These are phyloP conservation scores for Ferrisia virgata DNA, from an alignment of 2,888 invertebrate genomes.

Conservation along the genomic window DNA sequence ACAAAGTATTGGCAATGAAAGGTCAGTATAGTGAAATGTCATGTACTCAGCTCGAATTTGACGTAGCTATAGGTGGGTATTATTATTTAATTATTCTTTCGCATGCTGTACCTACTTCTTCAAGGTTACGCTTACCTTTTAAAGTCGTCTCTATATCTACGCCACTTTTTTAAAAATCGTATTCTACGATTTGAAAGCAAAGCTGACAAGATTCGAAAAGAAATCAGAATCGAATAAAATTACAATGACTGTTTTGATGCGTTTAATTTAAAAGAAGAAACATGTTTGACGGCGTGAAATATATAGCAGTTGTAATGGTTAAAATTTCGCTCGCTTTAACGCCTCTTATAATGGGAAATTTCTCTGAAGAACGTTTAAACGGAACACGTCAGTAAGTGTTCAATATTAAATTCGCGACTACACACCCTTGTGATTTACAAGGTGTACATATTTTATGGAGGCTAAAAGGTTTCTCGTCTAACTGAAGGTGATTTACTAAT, in stretches of 20 bases:
- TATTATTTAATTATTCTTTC: constrained; percentile 24
- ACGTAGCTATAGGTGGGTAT: not conserved
- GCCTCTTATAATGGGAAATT: not conserved
- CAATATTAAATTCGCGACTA: not conserved
- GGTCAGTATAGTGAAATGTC: constrained; percentile 11
- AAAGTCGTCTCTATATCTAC: not conserved
- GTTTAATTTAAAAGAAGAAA: not conserved
- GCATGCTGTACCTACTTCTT: not conserved
- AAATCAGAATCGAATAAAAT: not conserved
- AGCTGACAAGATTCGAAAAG: not conserved
- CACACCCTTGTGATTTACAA: constrained; percentile 4
- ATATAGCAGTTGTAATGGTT: not conserved
- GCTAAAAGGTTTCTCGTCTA: constrained; percentile 4
- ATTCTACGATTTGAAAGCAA: not conserved
- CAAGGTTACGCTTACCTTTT: constrained; percentile 3
- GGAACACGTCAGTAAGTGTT: constrained; percentile 10
- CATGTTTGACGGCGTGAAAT: constrained; percentile 5
- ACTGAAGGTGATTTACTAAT: constrained; percentile 16
- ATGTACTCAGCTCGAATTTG: not conserved
- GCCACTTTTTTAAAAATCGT: not conserved
- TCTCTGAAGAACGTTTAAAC: not conserved
- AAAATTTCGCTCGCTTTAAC: constrained; percentile 9
- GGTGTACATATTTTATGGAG: constrained; percentile 9
- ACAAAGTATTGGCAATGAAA: constrained; percentile 3
- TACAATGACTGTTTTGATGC: not conserved